Base-by-base conservation (phyloP, 2,797 vertebrate species). In the Chrosomus eos region DNA sequence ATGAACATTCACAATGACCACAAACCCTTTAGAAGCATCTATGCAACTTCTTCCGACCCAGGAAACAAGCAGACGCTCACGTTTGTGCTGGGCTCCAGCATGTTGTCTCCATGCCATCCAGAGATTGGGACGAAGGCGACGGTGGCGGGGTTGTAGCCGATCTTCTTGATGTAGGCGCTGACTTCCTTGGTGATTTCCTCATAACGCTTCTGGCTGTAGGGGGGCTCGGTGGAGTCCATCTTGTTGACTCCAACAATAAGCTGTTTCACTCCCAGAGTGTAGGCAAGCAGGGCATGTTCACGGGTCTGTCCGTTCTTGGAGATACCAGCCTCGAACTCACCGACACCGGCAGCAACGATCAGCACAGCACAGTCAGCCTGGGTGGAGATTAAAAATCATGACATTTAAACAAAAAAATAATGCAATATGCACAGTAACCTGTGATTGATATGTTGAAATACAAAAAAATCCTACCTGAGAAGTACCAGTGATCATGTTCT, bases 401-500 rank as follows among this genome's bases (percentile, higher is more conserved):
- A 79, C 48, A 48, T 16, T 26, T 31, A 28, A 48, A 77, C 1
- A 26, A 67, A 48, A 48, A 33, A 18, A 33, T 71, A 13, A 81
- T 31, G 26, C 40, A 11, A 79, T 28, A 43, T 18, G 3, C 64
- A 58, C 11, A 58, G 28, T 11, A 21, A 51, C 48, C 36, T 40
- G 53, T 38, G 19, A 36, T 31, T n/a, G 45, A 48, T 33, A 21
- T 81, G 51, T 45, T 45, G 51, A 62, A 45, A 62, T 45, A 45
- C 19, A 81, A 55, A 81, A 40, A 80, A 58, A 8, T 14, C 43
- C 7, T 90, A 94, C 95, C 95, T 96, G 95, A 0, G 96, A 97
- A 1, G 96, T 96, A 33, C 96, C 96, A 40, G 96, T 96, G 93
- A 96, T 96, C 95, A 95, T 95, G 93, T 96, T 96, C 93, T 96